phyloP scores from a whole-genome alignment of 2,113 vertebrate species.

The Aepyceros melampus region DNA sequence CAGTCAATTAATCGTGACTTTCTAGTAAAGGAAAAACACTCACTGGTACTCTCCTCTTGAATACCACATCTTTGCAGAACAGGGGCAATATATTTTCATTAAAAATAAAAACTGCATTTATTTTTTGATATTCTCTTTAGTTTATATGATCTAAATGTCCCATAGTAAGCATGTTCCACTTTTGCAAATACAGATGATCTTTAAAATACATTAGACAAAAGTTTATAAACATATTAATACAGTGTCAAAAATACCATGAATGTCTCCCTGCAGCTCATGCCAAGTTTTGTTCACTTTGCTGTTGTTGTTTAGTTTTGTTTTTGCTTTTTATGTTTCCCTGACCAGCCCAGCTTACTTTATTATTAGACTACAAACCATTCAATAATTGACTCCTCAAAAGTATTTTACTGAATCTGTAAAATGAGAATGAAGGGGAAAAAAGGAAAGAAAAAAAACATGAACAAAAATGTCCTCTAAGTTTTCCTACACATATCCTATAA shows the following conservation, averaged over 20 bases:
- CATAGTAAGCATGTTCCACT: neutral
- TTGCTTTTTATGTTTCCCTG: neutral
- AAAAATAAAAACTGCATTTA: neutral
- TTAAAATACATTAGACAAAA: neutral
- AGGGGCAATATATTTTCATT: neutral
- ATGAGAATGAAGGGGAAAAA: neutral
- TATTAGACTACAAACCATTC: neutral
- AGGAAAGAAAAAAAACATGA: conserved; percentile 1
- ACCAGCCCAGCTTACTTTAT: neutral
- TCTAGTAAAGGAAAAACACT: neutral
- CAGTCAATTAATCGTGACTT: neutral
- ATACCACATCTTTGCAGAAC: neutral
- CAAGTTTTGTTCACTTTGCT: neutral
- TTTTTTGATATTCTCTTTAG: neutral
- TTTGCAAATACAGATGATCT: neutral
- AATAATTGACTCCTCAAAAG: neutral
- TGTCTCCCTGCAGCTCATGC: neutral
- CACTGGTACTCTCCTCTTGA: neutral
- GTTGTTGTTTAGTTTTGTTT: neutral
- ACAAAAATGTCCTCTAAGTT: conserved; percentile 75
- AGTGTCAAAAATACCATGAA: neutral
- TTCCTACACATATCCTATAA: conserved; percentile 82
- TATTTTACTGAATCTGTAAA: neutral
- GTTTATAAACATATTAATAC: neutral
- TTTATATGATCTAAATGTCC: neutral